Base-by-base conservation (phyloP, 2,797 vertebrate species). In the Microcaecilia unicolor region DNA sequence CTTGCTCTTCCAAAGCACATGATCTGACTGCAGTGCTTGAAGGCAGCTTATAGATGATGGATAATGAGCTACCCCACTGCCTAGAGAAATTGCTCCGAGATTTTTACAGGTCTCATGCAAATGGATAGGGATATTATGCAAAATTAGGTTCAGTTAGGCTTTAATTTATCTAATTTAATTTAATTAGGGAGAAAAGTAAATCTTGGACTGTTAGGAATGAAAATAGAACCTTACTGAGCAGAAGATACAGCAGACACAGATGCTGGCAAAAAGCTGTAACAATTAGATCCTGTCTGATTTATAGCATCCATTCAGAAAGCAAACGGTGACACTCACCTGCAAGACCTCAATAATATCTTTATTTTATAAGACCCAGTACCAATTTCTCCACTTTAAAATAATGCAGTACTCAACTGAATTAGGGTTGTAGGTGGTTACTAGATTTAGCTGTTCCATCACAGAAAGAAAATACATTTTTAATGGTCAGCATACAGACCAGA, bases 71-170 rank as follows among this genome's bases (percentile, higher is more conserved):
- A 67, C 35, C 62, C 53, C 49, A 55, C 51, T 64, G 65, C 55
- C 71, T 79, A 48, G 70, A 78, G 74, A 74, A 71, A 78, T 68
- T 67, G 62, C 51, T 55, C 51, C 46, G 60, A 74, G 69, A 63
- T 37, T 77, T 73, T 70, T 59, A 54, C 58, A 64, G 64, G 49
- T 34, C 49, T 50, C 51, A 58, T 60, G 69, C 51, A 76, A 80
- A 76, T 71, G 64, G 41, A 62, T 68, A 64, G 60, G 57, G 61
- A 67, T 76, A 74, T 72, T 64, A 78, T 53, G 58, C 59, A 61
- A 68, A 77, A 79, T 79, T 74, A 61, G 53, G 70, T 75, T 74
- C 54, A 44, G 61, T 67, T 76, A 72, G 60, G 46, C 54, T 74
- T 50, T 70, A 67, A 74, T 74, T 70, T 70, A 72, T 64, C 61